A percentile compares a stretch with the other conserved stretches of the same genome.
Evolutionary conservation across 2,888 invertebrate species (phyloP).

Genomic region (Dascillus cervinus): DNA sequence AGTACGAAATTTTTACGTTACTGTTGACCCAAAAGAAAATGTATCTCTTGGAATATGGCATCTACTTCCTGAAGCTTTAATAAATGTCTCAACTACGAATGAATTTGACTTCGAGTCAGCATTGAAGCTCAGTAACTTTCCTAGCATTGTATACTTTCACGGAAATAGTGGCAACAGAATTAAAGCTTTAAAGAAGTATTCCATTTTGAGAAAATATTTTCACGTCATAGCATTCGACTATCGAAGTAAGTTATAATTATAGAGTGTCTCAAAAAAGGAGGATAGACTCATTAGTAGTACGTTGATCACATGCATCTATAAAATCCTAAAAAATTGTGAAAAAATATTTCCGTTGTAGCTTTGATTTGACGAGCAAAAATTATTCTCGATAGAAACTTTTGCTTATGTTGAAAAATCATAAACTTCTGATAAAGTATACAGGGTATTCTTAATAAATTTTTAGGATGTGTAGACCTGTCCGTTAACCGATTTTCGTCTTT

Average conservation of each 20-base stretch:
- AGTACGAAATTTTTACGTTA: constrained; percentile 62
- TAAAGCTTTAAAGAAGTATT: constrained; percentile 64
- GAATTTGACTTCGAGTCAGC: constrained; percentile 31
- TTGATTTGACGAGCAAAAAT: too few species aligned
- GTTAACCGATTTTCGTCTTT: too few species aligned
- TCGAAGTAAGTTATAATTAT: constrained; percentile 49
- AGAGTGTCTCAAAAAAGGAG: constrained; percentile 4
- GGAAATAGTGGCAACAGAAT: constrained; percentile 68
- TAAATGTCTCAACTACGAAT: constrained; percentile 26
- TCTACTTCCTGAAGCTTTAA: constrained; percentile 54
- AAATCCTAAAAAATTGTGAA: too few species aligned
- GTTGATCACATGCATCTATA: too few species aligned
- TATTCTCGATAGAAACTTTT: too few species aligned
- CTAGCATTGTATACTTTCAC: constrained; percentile 63
- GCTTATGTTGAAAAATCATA: too few species aligned
- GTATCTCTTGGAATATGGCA: constrained; percentile 61
- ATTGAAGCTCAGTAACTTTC: constrained; percentile 48
- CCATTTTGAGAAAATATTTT: constrained; percentile 58
- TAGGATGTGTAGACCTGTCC: too few species aligned
- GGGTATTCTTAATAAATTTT: too few species aligned
- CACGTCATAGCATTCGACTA: constrained; percentile 80
- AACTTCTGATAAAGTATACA: too few species aligned
- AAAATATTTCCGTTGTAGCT: too few species aligned
- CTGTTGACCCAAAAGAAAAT: constrained; percentile 41
- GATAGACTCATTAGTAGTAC: too few species aligned